phyloP scores from a whole-genome alignment of 2,797 vertebrate species.

The Tenualosa thibaudeaui region DNA sequence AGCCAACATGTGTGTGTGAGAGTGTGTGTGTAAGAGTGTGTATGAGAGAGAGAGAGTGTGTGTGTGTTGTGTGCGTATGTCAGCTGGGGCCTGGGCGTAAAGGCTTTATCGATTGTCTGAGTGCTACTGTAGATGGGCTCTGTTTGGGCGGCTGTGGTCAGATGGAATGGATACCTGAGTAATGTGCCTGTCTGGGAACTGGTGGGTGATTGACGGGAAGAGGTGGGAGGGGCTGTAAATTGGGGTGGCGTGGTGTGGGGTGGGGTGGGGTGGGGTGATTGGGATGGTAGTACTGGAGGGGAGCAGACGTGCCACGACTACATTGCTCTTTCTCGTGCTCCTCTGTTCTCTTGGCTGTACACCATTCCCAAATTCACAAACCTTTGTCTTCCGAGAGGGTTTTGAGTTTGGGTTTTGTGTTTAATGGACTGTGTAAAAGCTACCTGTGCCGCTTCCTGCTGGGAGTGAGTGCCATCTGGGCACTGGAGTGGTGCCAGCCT shows the following conservation, averaged over 20 bases:
- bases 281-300: too few relatives aligned
- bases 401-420: background rate
- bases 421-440: background rate
- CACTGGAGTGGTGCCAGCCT: background rate
- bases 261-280: too few relatives aligned
- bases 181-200: background rate
- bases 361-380: background rate
- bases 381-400: background rate
- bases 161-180: conserved; percentile 11
- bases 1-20: conserved; percentile 1
- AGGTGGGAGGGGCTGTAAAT: background rate
- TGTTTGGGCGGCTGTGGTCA: conserved; percentile 2
- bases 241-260: too few relatives aligned
- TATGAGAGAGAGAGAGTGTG: background rate
- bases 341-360: background rate
- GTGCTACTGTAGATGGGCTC: conserved; percentile 1
- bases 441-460: conserved; percentile 14
- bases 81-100: background rate
- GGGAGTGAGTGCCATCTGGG: background rate
- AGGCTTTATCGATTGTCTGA: conserved; percentile 5
- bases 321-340: too few relatives aligned
- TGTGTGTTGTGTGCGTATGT: background rate
- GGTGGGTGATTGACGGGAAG: background rate
- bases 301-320: too few relatives aligned
- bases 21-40: background rate